phyloP scores from a whole-genome alignment of 35 echinoderm and acorn worm genomes.

The Chiridota heheva region DNA sequence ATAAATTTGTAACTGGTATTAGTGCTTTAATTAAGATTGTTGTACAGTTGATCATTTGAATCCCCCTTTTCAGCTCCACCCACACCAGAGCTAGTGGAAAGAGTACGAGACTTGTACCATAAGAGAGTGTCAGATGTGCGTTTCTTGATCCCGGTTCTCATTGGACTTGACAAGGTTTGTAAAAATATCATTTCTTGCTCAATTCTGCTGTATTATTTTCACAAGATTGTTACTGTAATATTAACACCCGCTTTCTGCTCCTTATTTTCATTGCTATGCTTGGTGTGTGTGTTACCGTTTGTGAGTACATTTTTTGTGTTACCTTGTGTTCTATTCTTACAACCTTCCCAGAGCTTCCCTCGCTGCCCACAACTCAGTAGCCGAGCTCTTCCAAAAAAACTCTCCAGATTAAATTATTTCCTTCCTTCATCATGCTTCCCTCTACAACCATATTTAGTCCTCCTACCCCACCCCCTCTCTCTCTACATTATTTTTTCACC shows the following conservation, averaged over 20 bases:
- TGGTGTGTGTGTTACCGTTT: background rate
- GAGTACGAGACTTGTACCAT: conserved; percentile 89
- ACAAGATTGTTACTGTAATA: background rate
- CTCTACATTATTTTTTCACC: too few species aligned
- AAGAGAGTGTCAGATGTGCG: conserved; percentile 94
- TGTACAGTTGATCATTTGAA: background rate
- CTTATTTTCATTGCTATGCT: background rate
- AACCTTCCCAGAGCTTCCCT: too few species aligned
- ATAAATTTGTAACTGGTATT: too few species aligned
- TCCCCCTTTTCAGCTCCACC: conserved; percentile 70
- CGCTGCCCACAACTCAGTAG: too few species aligned
- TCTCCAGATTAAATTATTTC: too few species aligned
- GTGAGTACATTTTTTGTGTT: too few species aligned
- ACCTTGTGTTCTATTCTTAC: too few species aligned
- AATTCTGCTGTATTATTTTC: background rate
- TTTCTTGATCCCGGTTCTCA: conserved; percentile 91
- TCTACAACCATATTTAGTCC: too few species aligned
- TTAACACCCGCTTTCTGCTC: background rate
- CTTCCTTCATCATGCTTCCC: too few species aligned
- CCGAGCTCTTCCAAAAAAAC: too few species aligned
- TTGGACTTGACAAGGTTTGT: conserved; percentile 94
- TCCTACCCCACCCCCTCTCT: too few species aligned
- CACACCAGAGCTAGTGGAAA: conserved; percentile 81
- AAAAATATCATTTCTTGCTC: background rate
- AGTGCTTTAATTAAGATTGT: too few species aligned